phyloP scores from a whole-genome alignment of 2,797 vertebrate genomes.

The Catamblyrhynchus diadema region DNA sequence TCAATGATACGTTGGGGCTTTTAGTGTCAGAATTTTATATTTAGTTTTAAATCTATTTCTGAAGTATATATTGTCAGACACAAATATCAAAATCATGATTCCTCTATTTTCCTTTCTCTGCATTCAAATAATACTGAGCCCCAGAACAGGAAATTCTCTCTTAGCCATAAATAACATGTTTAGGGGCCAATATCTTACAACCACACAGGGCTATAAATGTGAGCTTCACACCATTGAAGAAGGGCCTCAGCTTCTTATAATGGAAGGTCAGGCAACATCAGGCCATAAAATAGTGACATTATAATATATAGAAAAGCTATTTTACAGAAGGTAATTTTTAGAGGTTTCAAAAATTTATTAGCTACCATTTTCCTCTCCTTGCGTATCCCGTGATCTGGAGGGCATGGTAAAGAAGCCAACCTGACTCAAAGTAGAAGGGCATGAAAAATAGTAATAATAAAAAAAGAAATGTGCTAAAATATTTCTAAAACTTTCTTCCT shows the following conservation, averaged over 20 bases:
- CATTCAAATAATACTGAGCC: background rate
- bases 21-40: background rate
- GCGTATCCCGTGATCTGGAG: background rate
- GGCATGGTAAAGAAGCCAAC: background rate
- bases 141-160: background rate
- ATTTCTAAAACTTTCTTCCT: background rate
- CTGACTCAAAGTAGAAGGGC: background rate
- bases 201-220: background rate
- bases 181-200: conserved; percentile 13
- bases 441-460: conserved; percentile 24
- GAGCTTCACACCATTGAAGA: background rate
- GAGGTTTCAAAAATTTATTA: conserved; percentile 55
- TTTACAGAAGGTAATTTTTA: conserved; percentile 58
- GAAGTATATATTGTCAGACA: background rate
- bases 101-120: background rate
- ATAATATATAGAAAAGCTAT: conserved; percentile 53
- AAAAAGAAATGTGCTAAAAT: background rate
- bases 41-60: background rate
- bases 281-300: conserved; percentile 35
- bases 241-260: background rate
- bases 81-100: background rate
- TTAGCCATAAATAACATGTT: background rate
- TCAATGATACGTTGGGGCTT: background rate
- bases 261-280: conserved; percentile 43
- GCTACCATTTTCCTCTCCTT: conserved; percentile 2